A percentile compares a stretch with the other conserved stretches of the same genome.
phyloP scores from a whole-genome alignment of 2,113 vertebrate genomes.

The Carettochelys insculpta region DNA sequence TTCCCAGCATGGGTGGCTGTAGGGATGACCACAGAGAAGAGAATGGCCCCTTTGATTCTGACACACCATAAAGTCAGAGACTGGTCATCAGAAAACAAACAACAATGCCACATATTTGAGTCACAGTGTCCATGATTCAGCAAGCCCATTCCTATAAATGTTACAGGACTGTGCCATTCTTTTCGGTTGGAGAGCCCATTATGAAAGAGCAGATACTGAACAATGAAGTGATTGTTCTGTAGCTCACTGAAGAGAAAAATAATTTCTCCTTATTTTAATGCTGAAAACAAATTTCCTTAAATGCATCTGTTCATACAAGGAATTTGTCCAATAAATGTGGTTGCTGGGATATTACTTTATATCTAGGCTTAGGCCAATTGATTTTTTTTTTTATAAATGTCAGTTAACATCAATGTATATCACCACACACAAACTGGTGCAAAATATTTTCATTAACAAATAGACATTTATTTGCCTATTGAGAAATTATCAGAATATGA shows the following conservation, averaged over 20 bases:
- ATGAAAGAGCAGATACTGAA: neutral
- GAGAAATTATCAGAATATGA: too few relatives aligned
- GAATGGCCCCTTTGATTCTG: too few relatives aligned
- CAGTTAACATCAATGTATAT: too few relatives aligned
- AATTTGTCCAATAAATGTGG: neutral
- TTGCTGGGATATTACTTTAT: neutral
- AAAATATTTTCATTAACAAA: too few relatives aligned
- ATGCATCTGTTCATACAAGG: neutral
- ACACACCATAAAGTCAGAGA: neutral
- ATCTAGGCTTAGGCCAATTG: neutral
- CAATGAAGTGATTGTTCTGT: neutral
- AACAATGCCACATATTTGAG: neutral
- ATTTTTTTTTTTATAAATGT: neutral
- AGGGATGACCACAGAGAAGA: too few relatives aligned
- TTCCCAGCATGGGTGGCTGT: too few relatives aligned
- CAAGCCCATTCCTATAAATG: neutral
- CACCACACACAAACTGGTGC: too few relatives aligned
- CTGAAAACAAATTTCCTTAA: neutral
- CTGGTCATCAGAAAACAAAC: neutral
- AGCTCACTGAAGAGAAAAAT: neutral
- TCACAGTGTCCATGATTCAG: neutral
- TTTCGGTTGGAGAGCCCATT: neutral
- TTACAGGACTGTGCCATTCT: neutral
- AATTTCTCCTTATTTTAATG: neutral
- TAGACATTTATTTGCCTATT: too few relatives aligned